These are phyloP conservation scores for Erethizon dorsatum DNA, from an alignment of 2,797 vertebrate species.

Conservation along the genomic window DNA sequence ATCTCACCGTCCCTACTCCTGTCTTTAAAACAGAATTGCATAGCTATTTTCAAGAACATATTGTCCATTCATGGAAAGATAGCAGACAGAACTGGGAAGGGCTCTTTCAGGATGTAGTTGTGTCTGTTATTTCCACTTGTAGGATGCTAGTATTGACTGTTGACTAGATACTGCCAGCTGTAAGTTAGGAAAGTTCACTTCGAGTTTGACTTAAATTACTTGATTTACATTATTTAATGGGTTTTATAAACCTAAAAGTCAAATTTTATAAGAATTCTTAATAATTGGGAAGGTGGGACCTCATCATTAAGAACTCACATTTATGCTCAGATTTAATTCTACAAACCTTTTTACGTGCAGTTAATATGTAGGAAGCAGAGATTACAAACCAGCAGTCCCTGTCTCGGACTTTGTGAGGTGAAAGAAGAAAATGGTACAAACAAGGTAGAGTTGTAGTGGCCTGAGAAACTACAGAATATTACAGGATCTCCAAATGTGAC, in stretches of 20 bases:
- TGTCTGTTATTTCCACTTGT: conserved; percentile 22
- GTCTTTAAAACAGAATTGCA: not conserved
- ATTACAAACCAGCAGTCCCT: not conserved
- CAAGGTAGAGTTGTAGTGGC: not conserved
- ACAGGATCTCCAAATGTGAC: not conserved
- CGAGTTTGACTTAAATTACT: not conserved
- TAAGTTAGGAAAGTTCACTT: not conserved
- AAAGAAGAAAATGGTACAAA: conserved; percentile 17
- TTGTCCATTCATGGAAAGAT: not conserved
- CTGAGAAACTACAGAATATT: not conserved
- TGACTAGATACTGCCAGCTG: conserved; percentile 39
- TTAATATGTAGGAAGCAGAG: conserved; percentile 20
- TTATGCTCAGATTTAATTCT: conserved; percentile 9
- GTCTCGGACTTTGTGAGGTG: not conserved
- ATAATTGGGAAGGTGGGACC: not conserved
- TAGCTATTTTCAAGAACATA: conserved; percentile 4
- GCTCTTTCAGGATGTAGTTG: conserved; percentile 32
- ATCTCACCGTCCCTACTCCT: not conserved
- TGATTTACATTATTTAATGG: not conserved
- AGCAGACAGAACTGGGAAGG: conserved; percentile 44
- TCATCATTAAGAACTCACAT: not conserved
- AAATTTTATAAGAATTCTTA: conserved; percentile 33
- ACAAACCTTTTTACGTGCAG: not conserved
- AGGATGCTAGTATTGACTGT: not conserved
- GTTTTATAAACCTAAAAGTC: not conserved